phyloP scores from a whole-genome alignment of 2,797 vertebrate genomes.

The Balearica regulorum region DNA sequence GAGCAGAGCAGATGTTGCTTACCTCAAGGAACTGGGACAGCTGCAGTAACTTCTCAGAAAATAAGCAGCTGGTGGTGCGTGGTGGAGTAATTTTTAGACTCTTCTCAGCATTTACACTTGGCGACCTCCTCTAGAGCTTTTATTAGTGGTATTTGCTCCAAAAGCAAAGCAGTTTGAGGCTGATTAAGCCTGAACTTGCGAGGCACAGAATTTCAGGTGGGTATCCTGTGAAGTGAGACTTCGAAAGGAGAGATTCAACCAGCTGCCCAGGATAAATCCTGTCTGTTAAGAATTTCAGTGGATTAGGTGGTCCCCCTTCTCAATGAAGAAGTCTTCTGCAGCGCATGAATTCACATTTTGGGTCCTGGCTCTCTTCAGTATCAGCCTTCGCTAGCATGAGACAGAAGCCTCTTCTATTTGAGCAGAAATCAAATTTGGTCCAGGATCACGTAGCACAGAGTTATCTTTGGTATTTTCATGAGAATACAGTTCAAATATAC shows the following conservation, averaged over 20 bases:
- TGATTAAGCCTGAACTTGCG: not conserved
- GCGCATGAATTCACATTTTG: fast-evolving
- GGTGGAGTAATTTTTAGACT: conserved; percentile 15
- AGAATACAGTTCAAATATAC: not conserved
- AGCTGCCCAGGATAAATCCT: not conserved
- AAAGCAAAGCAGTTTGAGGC: not conserved
- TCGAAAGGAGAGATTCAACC: not conserved
- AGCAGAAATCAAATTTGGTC: not conserved
- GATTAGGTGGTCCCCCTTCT: not conserved
- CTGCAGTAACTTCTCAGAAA: not conserved
- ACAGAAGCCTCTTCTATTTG: not conserved
- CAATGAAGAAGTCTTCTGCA: not conserved
- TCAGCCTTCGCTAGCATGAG: not conserved
- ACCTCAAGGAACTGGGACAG: not conserved
- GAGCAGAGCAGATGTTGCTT: not conserved
- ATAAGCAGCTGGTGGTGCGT: not conserved
- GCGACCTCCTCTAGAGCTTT: not conserved
- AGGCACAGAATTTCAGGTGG: not conserved
- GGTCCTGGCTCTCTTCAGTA: not conserved
- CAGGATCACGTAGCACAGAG: not conserved
- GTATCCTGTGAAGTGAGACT: not conserved
- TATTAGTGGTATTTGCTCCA: not conserved
- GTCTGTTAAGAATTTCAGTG: not conserved
- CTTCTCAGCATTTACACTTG: not conserved
- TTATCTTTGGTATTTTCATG: not conserved